Conservation (phyloP, 2,888 invertebrate genomes). For the Tachystola acroxantha region DNA sequence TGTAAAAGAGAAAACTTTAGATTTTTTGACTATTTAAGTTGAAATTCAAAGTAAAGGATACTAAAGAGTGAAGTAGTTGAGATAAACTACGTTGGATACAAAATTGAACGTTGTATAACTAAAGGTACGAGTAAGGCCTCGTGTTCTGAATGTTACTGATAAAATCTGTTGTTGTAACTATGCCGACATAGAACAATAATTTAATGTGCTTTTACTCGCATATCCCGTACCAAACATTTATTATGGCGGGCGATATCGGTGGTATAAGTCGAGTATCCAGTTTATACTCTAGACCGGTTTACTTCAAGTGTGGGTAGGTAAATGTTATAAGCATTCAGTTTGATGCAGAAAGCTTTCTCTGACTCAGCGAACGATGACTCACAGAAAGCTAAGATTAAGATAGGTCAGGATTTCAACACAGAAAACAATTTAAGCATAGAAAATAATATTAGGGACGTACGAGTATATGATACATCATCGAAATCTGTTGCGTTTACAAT, state of each 20-base stretch:
- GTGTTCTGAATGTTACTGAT: background rate
- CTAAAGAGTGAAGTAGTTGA: too few relatives aligned
- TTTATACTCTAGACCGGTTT: constrained; percentile 22
- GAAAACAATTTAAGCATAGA: constrained; percentile 7
- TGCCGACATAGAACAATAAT: constrained; percentile 8
- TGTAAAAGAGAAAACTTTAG: too few relatives aligned
- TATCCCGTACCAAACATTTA: constrained; percentile 12
- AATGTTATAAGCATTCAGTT: constrained; percentile 24
- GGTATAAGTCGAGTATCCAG: constrained; percentile 15
- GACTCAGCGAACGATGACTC: constrained; percentile 57
- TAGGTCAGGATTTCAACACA: constrained; percentile 29
- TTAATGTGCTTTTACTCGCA: constrained; percentile 6
- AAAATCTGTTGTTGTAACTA: background rate
- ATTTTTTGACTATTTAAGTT: too few relatives aligned
- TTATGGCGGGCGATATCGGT: constrained; percentile 11
- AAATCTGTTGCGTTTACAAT: constrained; percentile 15
- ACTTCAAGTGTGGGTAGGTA: constrained; percentile 18
- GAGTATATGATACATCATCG: too few relatives aligned
- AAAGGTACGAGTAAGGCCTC: background rate
- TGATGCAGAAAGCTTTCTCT: constrained; percentile 46
- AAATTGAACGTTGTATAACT: background rate
- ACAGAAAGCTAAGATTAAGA: constrained; percentile 38
- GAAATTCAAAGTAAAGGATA: too few relatives aligned
- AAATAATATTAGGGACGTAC: constrained; percentile 6
- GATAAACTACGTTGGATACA: background rate